Evolutionary conservation across 2,797 vertebrate species (phyloP), one percentile per base, ranked within the genome.

Genomic region (Manis crassicaudata): DNA sequence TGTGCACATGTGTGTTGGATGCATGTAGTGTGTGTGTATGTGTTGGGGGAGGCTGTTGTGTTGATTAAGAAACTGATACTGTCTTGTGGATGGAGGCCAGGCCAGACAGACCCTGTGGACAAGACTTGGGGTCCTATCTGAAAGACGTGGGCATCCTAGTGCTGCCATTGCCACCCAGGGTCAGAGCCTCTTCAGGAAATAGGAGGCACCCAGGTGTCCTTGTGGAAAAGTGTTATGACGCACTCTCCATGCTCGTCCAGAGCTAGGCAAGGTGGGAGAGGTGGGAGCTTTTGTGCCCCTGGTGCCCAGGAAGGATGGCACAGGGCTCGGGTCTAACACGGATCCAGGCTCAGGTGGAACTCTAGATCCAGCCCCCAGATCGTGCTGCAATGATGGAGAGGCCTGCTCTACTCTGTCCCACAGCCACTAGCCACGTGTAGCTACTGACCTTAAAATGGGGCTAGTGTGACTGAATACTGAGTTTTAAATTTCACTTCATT

Each of bases 261-360:
- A 25, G 11, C 3, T 6, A 20, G 62, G 43, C 43, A 60, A 20
- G 37, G 13, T 13, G 3, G 37, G 27, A 10, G 9, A 8, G 54
- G 21, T 1, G 0, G 50, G 52, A 10, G 6, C 32, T 4, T 2
- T 32, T 8, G 29, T 40, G 12, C 25, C 25, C n/a, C 13, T 35
- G 50, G 1, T 27, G 35, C 5, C 32, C 13, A n/a, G 17, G 37
- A 77, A 4, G 32, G 0, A 11, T 0, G 0, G 1, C 1, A 1
- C 2, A 16, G 3, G n/a, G 25, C 70, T 35, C 7, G 0, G 29
- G 52, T 58, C 17, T n/a, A 23, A 40, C 12, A 7, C 35, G 25
- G 70, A 46, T 46, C 46, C 46, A 11, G 46, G 46, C 10, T 46
- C 46, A 46, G 46, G 46, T 46, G 3, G 2, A 46, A 46, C 46